These are phyloP conservation scores for Listronotus bonariensis DNA, from an alignment of 1,140 invertebrate species.

Conservation along the genomic window DNA sequence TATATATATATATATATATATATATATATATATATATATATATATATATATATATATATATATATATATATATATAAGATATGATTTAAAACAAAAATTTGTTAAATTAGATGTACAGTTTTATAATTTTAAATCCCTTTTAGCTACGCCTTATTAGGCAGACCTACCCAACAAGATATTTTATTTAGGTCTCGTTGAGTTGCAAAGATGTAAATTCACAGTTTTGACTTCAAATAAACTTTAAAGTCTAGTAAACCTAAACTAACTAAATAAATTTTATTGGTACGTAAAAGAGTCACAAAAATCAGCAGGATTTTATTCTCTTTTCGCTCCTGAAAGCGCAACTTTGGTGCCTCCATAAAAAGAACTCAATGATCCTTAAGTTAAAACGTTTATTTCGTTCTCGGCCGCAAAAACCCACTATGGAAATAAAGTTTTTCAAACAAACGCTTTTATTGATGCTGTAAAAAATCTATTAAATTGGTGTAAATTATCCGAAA, in stretches of 20 bases:
- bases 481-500: conserved; percentile 11
- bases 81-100: too few relatives aligned
- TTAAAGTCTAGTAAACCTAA: background rate
- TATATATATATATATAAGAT: too few relatives aligned
- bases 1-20: too few relatives aligned
- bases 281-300: conserved; percentile 3
- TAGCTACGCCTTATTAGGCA: too few relatives aligned
- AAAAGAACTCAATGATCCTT: conserved; percentile 26
- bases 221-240: background rate
- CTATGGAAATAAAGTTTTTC: conserved; percentile 25
- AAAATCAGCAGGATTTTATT: conserved; percentile 15
- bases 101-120: too few relatives aligned
- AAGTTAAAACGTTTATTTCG: conserved; percentile 29
- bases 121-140: too few relatives aligned
- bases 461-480: conserved; percentile 17
- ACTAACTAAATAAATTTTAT: conserved; percentile 11
- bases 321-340: conserved; percentile 5
- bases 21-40: too few relatives aligned
- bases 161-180: too few relatives aligned
- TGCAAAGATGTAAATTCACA: background rate
- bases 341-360: conserved; percentile 17
- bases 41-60: too few relatives aligned
- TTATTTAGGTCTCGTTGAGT: background rate
- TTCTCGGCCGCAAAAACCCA: conserved; percentile 16
- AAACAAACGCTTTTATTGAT: conserved; percentile 23